These are phyloP conservation scores for Aphelinus atriplicis DNA, from an alignment of 1,140 invertebrate species.

Conservation along the genomic window DNA sequence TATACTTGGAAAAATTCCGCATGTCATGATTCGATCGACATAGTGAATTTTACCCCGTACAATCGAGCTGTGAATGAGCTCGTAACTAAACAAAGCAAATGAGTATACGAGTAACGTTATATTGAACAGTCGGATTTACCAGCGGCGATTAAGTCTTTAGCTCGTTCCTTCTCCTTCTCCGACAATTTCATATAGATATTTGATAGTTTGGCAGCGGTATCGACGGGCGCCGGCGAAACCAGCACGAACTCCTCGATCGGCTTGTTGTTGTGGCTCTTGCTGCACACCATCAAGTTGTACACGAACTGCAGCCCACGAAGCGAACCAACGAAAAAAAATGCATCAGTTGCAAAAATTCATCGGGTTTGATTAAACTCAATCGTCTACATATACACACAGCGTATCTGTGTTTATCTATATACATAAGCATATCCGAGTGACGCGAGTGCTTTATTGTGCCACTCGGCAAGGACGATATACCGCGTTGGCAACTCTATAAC, in stretches of 20 bases:
- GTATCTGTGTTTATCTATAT: too few species aligned
- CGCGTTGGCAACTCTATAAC: neutral
- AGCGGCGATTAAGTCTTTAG: constrained; percentile 93
- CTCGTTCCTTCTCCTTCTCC: constrained; percentile 96
- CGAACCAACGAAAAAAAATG: neutral
- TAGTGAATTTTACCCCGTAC: too few species aligned
- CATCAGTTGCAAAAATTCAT: neutral
- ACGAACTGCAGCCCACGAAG: constrained; percentile 78
- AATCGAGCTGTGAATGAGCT: too few species aligned
- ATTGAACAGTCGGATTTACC: constrained; percentile 61
- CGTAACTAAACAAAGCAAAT: too few species aligned
- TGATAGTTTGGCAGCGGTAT: constrained; percentile 97
- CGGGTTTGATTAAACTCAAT: too few species aligned
- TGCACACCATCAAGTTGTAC: constrained; percentile 98
- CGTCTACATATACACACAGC: too few species aligned
- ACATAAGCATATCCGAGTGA: too few species aligned
- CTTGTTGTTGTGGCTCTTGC: constrained; percentile 95
- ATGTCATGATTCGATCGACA: neutral
- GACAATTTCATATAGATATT: constrained; percentile 90
- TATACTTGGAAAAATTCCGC: too few species aligned
- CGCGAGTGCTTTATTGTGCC: constrained; percentile 15
- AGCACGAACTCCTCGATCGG: constrained; percentile 97
- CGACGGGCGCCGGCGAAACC: constrained; percentile 95
- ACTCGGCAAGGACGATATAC: neutral
- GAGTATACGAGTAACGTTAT: neutral